These are phyloP conservation scores for Muscidifurax raptorellus DNA, from an alignment of 1,140 invertebrate species.

Conservation along the genomic window DNA sequence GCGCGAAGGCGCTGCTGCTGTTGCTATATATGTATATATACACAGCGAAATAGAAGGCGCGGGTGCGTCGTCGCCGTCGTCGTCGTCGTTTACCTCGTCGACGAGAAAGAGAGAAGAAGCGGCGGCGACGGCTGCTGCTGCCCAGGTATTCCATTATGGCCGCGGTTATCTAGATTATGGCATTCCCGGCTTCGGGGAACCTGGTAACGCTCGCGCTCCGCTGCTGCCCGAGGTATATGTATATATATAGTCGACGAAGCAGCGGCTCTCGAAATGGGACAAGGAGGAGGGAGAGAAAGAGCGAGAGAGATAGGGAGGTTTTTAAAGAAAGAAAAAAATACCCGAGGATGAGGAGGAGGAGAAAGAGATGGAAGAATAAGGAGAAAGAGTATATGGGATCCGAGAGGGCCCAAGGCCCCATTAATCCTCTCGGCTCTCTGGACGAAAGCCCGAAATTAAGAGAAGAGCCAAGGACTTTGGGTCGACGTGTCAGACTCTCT, in stretches of 20 bases:
- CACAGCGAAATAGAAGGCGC: conserved; percentile 59
- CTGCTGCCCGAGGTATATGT: conserved; percentile 10
- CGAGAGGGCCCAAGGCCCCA: conserved; percentile 50
- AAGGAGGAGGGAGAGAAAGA: conserved; percentile 8
- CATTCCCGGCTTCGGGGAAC: conserved; percentile 69
- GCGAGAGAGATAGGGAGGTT: conserved; percentile 29
- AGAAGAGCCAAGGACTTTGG: conserved; percentile 56
- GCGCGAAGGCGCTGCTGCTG: not conserved
- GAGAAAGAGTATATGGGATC: conserved; percentile 22
- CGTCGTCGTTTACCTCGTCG: conserved; percentile 16
- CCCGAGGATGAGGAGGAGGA: not conserved
- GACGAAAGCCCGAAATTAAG: conserved; percentile 65
- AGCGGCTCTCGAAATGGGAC: conserved; percentile 53
- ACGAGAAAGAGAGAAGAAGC: conserved; percentile 23
- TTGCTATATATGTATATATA: no score
- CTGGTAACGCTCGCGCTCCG: conserved; percentile 57
- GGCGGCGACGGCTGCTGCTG: conserved; percentile 57
- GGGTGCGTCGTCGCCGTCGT: conserved; percentile 64
- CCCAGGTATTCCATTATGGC: conserved; percentile 72
- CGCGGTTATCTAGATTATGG: conserved; percentile 73
- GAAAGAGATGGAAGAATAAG: conserved; percentile 9
- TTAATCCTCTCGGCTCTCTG: conserved; percentile 53
- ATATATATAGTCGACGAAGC: not conserved
- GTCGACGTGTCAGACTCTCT: conserved; percentile 19
- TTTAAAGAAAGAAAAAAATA: conserved; percentile 32